These are phyloP conservation scores for Penaeus japonicus DNA, from an alignment of 1,140 invertebrate genomes.

Conservation along the genomic window DNA sequence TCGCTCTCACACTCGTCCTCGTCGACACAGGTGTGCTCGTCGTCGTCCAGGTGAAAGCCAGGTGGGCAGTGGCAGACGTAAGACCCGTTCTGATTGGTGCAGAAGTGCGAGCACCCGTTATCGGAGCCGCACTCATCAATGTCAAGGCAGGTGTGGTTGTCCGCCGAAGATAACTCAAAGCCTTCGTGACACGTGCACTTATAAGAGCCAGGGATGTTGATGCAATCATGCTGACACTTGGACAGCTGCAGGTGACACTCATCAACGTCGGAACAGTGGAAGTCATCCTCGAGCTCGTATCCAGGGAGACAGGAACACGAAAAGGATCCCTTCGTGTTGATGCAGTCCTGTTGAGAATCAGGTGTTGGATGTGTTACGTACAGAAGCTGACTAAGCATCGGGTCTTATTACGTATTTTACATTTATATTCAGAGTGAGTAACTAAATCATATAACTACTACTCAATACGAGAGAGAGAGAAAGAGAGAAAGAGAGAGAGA, in stretches of 20 bases:
- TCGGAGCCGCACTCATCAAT: conserved; percentile 62
- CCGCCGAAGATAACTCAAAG: conserved; percentile 68
- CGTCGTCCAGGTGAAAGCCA: conserved; percentile 61
- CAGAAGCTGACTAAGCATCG: conserved; percentile 93
- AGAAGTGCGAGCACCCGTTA: conserved; percentile 63
- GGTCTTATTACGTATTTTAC: too few relatives aligned
- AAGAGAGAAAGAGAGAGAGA: too few relatives aligned
- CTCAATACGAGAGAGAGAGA: too few relatives aligned
- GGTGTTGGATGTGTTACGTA: conserved; percentile 70
- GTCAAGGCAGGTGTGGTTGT: conserved; percentile 72
- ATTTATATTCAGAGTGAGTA: too few relatives aligned
- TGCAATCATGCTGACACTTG: conserved; percentile 72
- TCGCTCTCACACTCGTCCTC: conserved; percentile 62
- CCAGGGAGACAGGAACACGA: conserved; percentile 72
- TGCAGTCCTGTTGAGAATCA: conserved; percentile 70
- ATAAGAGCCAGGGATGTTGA: conserved; percentile 82
- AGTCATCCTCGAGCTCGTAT: conserved; percentile 64
- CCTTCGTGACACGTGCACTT: conserved; percentile 81
- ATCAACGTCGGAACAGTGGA: conserved; percentile 58
- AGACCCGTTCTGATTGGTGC: conserved; percentile 63
- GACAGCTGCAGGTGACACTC: conserved; percentile 67
- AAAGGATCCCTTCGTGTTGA: conserved; percentile 67
- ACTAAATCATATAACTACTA: too few relatives aligned
- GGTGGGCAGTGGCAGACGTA: conserved; percentile 63
- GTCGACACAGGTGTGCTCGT: conserved; percentile 61